Evolutionary conservation across 2,113 vertebrate genomes (phyloP).

Genomic region (Cephalopholis sonnerati): DNA sequence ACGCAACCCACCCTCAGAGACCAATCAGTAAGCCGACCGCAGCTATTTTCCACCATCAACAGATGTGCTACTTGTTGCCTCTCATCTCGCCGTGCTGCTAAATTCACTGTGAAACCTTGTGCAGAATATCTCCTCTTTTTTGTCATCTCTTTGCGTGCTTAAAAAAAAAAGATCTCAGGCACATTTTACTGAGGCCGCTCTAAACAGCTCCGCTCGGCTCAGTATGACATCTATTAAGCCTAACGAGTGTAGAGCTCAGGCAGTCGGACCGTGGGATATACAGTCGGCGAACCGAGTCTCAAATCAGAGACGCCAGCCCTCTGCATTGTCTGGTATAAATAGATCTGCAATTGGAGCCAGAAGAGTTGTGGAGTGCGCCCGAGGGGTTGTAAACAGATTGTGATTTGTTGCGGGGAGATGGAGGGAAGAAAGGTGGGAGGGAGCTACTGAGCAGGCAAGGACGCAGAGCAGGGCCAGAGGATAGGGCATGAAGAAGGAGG

Average conservation of each 20-base stretch:
- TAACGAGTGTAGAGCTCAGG: conserved; percentile 65
- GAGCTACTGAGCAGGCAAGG: conserved; percentile 28
- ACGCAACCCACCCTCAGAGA: conserved; percentile 41
- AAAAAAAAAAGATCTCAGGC: conserved; percentile 14
- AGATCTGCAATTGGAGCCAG: conserved; percentile 76
- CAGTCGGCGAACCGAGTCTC: conserved; percentile 44
- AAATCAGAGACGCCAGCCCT: conserved; percentile 69
- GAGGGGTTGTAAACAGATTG: conserved; percentile 78
- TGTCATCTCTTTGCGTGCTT: conserved; percentile 21
- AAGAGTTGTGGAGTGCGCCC: conserved; percentile 73
- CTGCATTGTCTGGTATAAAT: conserved; percentile 79
- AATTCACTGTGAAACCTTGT: conserved; percentile 44
- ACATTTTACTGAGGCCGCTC: conserved; percentile 20
- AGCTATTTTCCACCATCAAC: conserved; percentile 49
- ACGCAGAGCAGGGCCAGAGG: conserved; percentile 17
- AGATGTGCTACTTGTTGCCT: conserved; percentile 73
- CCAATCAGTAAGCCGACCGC: conserved; percentile 33
- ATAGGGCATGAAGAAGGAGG: conserved; percentile 5
- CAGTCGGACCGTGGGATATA: conserved; percentile 61
- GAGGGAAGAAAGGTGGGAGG: conserved; percentile 55
- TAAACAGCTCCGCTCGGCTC: conserved; percentile 36
- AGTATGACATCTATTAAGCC: conserved; percentile 67
- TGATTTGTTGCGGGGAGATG: conserved; percentile 73
- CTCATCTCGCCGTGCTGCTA: conserved; percentile 36
- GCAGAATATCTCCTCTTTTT: conserved; percentile 30